Percentiles rank a stretch among this genome's conserved stretches.
phyloP scores from a whole-genome alignment of 2,113 vertebrate species.

The Epinephelus moara region DNA sequence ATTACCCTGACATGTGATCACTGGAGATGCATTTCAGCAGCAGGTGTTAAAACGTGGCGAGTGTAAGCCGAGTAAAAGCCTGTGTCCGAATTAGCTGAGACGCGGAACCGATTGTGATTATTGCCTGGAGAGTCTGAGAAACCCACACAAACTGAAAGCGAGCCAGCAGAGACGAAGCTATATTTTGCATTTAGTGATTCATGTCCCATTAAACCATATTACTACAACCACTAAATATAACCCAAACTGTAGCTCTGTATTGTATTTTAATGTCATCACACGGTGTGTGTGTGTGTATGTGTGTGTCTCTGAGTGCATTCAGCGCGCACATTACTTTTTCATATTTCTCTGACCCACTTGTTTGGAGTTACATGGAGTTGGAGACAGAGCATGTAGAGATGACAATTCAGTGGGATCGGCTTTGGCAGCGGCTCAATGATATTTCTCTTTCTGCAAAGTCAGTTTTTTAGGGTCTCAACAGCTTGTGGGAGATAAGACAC shows the following conservation, averaged over 20 bases:
- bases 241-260: constrained; percentile 18
- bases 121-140: constrained; percentile 28
- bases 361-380: constrained; percentile 64
- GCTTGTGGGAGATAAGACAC: constrained; percentile 79
- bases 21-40: constrained; percentile 15
- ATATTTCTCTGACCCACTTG: constrained; percentile 84
- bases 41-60: neutral
- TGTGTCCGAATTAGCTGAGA: constrained; percentile 3
- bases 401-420: constrained; percentile 69
- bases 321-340: constrained; percentile 74
- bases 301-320: constrained; percentile 20
- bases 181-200: constrained; percentile 50
- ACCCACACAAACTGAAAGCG: constrained; percentile 17
- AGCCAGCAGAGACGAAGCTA: constrained; percentile 23
- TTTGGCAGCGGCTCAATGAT: constrained; percentile 51
- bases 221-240: constrained; percentile 49
- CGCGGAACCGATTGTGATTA: constrained; percentile 11
- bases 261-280: constrained; percentile 19
- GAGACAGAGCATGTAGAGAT: constrained; percentile 49
- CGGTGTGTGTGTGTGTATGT: neutral
- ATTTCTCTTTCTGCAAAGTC: constrained; percentile 76
- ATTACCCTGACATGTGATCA: neutral
- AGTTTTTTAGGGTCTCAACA: constrained; percentile 73
- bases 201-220: constrained; percentile 52
- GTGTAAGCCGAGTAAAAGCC: constrained; percentile 12